Evolutionary conservation across 1,140 invertebrate genomes (phyloP), one percentile per base, ranked within the genome.

Genomic region (Neuroterus valhalla): DNA sequence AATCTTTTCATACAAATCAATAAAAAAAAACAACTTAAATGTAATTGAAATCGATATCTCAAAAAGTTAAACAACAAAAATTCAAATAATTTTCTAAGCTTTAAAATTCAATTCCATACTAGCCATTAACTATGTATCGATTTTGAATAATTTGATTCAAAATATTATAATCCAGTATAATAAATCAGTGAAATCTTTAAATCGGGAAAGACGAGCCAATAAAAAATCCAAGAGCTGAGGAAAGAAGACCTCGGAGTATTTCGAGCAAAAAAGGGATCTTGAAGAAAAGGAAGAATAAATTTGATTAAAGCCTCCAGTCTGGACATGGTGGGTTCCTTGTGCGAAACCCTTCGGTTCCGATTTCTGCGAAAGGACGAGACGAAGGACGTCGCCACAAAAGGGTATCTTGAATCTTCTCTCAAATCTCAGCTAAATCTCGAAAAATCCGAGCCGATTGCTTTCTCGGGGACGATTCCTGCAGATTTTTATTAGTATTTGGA

Each of bases 231-330:
- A 67, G 48, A 77, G 17, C 4, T 17, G 44, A 31, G 68, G 52
- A 75, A 75, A 75, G 67, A 75, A 68, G 69, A 72, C 68, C 67
- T 26, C 68, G 2, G 15, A 62, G 55, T 31, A 62, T 62, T 62
- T 62, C 55, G 31, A 38, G 3, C 55, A 15, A 31, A 62, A 62
- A 62, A 62, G 62, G 46, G 52, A 68, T 69, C 62, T 43, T 50
- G 50, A 70, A 71, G 72, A 67, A 68, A 66, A 72, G 52, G 55
- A 72, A 72, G 71, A 76, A 76, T 76, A 76, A 76, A 76, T 76
- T 76, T 72, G 67, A 76, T 76, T 62, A 62, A 62, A 62, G 55
- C 55, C 55, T 62, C 31, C 21, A 62, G 55, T 15, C 55, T 62
- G 55, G 55, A 62, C 55, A 62, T 31, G 3, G 26, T 62, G 55